These are phyloP conservation scores for Sclerurus mexicanus DNA, from an alignment of 2,113 vertebrate species.

Conservation along the genomic window DNA sequence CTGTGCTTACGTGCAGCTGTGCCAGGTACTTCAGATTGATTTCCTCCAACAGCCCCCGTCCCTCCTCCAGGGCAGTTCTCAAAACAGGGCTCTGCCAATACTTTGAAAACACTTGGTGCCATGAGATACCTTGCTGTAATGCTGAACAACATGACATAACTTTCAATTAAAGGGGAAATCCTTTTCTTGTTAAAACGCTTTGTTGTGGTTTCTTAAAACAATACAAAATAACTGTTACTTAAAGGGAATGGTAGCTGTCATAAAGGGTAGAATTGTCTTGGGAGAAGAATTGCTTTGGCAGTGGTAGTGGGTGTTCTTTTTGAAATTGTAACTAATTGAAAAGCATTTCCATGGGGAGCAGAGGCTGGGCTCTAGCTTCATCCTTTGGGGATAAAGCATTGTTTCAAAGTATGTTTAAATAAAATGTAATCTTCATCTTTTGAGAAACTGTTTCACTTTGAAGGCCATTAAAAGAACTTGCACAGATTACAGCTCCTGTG, in stretches of 20 bases:
- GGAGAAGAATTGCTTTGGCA: conserved; percentile 1
- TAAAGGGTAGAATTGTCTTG: conserved; percentile 8
- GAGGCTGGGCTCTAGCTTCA: background rate
- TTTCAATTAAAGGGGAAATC: conserved; percentile 28
- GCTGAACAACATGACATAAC: background rate
- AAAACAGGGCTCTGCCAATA: background rate
- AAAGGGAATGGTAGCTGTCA: background rate
- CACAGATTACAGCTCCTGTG: background rate
- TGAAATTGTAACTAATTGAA: background rate
- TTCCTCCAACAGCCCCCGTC: background rate
- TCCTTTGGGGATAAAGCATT: conserved; percentile 16
- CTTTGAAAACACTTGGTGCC: background rate
- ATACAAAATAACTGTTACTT: background rate
- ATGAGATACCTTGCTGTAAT: background rate
- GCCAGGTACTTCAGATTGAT: background rate
- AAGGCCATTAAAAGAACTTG: background rate
- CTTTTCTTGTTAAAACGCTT: conserved; percentile 13
- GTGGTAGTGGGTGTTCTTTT: conserved; percentile 1
- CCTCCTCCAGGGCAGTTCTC: background rate
- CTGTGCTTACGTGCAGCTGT: background rate
- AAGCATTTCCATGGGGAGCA: conserved; percentile 1
- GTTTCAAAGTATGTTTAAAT: conserved; percentile 12
- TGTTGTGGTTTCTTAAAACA: background rate
- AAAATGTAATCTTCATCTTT: background rate
- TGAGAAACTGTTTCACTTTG: background rate